A percentile compares a stretch with the other conserved stretches of the same genome.
These are phyloP conservation scores for Scaptomyza tumidula DNA, from an alignment of 2,888 invertebrate genomes.

Conservation along the genomic window DNA sequence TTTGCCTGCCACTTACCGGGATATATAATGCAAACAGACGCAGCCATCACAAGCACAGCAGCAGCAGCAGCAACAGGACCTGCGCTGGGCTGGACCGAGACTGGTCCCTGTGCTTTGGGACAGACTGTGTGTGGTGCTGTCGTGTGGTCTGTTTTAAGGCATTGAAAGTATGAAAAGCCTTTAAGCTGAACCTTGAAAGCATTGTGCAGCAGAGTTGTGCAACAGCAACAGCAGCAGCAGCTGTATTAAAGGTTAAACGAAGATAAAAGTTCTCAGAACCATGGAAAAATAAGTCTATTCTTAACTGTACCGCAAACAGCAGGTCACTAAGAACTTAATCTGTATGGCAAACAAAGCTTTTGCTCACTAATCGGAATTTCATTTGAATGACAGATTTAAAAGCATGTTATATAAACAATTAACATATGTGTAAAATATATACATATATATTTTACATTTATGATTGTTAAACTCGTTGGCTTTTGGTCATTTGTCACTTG, in stretches of 20 bases:
- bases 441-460: not conserved
- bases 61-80: slow-evolving; percentile 19
- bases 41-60: slow-evolving; percentile 27
- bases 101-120: slow-evolving; percentile 10
- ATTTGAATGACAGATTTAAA: not conserved
- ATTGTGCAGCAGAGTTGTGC: slow-evolving; percentile 4
- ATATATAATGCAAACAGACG: slow-evolving; percentile 69
- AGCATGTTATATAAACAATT: not conserved
- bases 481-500: not conserved
- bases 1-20: slow-evolving; percentile 15
- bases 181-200: slow-evolving; percentile 19
- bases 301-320: slow-evolving; percentile 2
- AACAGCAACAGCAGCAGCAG: not conserved
- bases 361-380: not conserved
- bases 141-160: slow-evolving; percentile 40
- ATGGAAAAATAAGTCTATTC: slow-evolving; percentile 12
- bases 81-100: not conserved
- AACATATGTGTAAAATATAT: slow-evolving; percentile 2
- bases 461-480: not conserved
- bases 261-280: slow-evolving; percentile 11
- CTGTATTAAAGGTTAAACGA: not conserved
- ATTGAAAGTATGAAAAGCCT: slow-evolving; percentile 6
- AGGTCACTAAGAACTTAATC: slow-evolving; percentile 2
- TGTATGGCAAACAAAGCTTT: not conserved
- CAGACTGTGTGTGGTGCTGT: slow-evolving; percentile 25